Percentiles rank a stretch among this genome's conserved stretches.
phyloP scores from a whole-genome alignment of 2,888 invertebrate species.

The Chymomyza fuscimana region DNA sequence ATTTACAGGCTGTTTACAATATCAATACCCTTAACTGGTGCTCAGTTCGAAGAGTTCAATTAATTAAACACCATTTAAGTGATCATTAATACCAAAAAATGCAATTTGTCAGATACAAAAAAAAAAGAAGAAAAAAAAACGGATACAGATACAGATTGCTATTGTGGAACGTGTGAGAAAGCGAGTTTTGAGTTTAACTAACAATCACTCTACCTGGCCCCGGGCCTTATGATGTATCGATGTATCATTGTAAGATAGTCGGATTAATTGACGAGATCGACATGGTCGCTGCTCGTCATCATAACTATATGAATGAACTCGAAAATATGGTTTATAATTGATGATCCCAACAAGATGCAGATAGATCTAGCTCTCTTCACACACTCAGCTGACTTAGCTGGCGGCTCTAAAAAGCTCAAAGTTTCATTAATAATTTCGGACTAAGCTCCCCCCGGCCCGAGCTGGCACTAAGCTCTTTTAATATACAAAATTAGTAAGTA shows the following conservation, averaged over 20 bases:
- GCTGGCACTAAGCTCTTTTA: slow-evolving; percentile 33
- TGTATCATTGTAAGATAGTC: slow-evolving; percentile 39
- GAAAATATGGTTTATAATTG: slow-evolving; percentile 60
- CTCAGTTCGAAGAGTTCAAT: slow-evolving; percentile 43
- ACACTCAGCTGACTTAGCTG: slow-evolving; percentile 53
- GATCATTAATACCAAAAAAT: slow-evolving; percentile 69
- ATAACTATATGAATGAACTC: slow-evolving; percentile 57
- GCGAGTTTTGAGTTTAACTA: slow-evolving; percentile 51
- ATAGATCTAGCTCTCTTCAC: slow-evolving; percentile 49
- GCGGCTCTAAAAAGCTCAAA: slow-evolving; percentile 35
- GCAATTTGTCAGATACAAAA: slow-evolving; percentile 63
- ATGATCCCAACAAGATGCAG: slow-evolving; percentile 45
- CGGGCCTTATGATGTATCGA: slow-evolving; percentile 18
- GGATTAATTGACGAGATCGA: slow-evolving; percentile 69
- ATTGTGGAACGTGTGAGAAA: slow-evolving; percentile 60
- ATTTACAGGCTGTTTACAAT: slow-evolving; percentile 49
- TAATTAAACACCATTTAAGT: slow-evolving; percentile 70
- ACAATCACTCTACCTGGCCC: slow-evolving; percentile 32
- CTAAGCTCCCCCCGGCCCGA: slow-evolving; percentile 1
- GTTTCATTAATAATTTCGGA: slow-evolving; percentile 62
- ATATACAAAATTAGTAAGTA: slow-evolving; percentile 32
- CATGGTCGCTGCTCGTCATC: slow-evolving; percentile 23
- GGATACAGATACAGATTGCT: background rate
- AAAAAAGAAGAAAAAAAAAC: background rate
- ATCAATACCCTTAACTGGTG: slow-evolving; percentile 40